Conservation (phyloP, 2,113 vertebrate species). For the Oxyura jamaicensis region DNA sequence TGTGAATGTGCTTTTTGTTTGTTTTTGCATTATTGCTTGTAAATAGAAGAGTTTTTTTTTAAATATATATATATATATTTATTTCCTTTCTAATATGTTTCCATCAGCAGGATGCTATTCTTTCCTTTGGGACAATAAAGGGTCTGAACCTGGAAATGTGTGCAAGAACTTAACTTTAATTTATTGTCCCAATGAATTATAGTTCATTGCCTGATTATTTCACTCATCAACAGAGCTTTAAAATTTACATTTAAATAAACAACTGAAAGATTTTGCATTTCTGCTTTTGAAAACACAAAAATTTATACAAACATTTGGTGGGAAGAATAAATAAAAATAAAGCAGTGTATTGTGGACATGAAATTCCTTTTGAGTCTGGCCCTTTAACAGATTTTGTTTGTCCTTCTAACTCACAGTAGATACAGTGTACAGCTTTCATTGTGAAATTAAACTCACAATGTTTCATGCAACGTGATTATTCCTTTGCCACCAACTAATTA, state of each 20-base stretch:
- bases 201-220: not conserved
- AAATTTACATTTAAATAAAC: not conserved
- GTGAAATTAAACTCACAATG: slow-evolving; percentile 58
- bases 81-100: not conserved
- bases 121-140: not conserved
- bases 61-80: no score
- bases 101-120: not conserved
- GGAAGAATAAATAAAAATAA: not conserved
- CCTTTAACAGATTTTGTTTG: slow-evolving; percentile 44
- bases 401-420: slow-evolving; percentile 11
- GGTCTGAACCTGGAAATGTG: not conserved
- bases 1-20: slow-evolving; percentile 16
- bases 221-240: not conserved
- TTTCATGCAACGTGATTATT: slow-evolving; percentile 45
- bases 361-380: not conserved
- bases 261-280: not conserved
- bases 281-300: not conserved
- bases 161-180: not conserved
- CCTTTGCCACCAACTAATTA: slow-evolving; percentile 51
- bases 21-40: not conserved
- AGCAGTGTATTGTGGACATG: not conserved
- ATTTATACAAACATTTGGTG: not conserved
- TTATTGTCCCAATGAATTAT: no score
- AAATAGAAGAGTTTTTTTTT: not conserved
- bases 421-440: slow-evolving; percentile 1